A percentile compares a stretch with the other conserved stretches of the same genome.
These are phyloP conservation scores for Acrocephalus kingi DNA, from an alignment of 2,113 vertebrate species.

Conservation along the genomic window DNA sequence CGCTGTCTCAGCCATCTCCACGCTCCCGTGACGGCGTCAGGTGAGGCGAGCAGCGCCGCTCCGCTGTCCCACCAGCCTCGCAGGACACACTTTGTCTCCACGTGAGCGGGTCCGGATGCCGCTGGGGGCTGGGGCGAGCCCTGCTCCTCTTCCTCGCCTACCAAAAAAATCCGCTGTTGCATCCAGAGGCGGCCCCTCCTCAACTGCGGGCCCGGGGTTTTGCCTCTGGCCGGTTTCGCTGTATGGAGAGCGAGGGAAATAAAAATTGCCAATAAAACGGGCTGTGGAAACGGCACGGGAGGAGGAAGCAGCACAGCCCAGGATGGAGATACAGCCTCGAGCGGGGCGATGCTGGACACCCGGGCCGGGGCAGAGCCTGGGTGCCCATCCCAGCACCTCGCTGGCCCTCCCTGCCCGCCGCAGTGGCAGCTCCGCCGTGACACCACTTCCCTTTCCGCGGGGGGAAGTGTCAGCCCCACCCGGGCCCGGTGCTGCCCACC, in stretches of 20 bases:
- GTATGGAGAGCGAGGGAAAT: not conserved
- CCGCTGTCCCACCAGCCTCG: not conserved
- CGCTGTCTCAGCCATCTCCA: not conserved
- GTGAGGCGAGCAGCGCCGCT: not conserved
- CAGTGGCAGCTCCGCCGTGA: not conserved
- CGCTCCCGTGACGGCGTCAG: not conserved
- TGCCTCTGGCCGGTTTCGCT: not conserved
- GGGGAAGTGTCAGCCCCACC: not conserved
- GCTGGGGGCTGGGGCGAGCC: not conserved
- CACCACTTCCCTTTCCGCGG: fast-evolving
- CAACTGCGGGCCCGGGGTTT: fast-evolving
- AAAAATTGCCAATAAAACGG: not conserved
- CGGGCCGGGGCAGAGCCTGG: not conserved
- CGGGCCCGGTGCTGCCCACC: not conserved
- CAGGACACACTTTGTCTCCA: fast-evolving
- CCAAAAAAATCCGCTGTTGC: fast-evolving
- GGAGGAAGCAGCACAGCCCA: not conserved
- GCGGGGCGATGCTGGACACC: fast-evolving
- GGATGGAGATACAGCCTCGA: not conserved
- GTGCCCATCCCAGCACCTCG: not conserved
- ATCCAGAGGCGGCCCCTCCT: fast-evolving
- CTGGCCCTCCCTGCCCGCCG: fast-evolving
- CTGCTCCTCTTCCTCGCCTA: not conserved
- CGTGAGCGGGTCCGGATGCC: fast-evolving
- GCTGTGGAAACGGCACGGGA: not conserved